Percentiles rank a stretch among this genome's conserved stretches.
These are phyloP conservation scores for Ganaspis brasiliensis DNA, from an alignment of 2,888 invertebrate genomes.

Conservation along the genomic window DNA sequence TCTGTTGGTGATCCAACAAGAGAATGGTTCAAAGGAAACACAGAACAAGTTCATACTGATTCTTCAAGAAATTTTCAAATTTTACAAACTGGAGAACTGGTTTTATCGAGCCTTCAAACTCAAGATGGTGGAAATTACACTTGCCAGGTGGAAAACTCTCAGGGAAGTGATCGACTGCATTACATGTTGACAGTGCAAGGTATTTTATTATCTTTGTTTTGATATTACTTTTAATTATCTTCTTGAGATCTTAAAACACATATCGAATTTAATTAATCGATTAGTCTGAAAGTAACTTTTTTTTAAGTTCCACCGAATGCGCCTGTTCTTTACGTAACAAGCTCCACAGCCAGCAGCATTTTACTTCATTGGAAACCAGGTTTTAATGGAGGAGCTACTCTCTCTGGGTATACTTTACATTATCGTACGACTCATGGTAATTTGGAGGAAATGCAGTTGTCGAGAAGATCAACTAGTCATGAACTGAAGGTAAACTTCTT, in stretches of 20 bases:
- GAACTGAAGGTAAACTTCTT: constrained; percentile 86
- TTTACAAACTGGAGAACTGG: constrained; percentile 85
- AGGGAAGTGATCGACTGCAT: constrained; percentile 86
- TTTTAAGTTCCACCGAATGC: constrained; percentile 86
- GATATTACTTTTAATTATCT: not conserved
- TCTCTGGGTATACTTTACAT: constrained; percentile 86
- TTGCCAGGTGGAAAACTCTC: constrained; percentile 87
- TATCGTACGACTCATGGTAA: constrained; percentile 86
- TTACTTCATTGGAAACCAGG: constrained; percentile 89
- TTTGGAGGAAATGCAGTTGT: constrained; percentile 85
- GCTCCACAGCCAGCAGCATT: constrained; percentile 89
- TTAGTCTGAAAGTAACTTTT: not conserved
- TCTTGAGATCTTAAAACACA: too few relatives aligned
- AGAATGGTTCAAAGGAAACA: constrained; percentile 85
- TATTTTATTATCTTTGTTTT: constrained; percentile 61
- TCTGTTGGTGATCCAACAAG: constrained; percentile 85
- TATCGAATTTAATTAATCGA: too few relatives aligned
- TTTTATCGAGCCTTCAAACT: constrained; percentile 85
- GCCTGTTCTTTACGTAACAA: constrained; percentile 88
- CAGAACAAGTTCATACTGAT: constrained; percentile 82
- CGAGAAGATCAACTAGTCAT: constrained; percentile 85
- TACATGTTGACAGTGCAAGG: constrained; percentile 86
- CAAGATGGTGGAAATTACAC: constrained; percentile 88
- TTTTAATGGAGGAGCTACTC: constrained; percentile 86
- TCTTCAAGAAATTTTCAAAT: constrained; percentile 84